Evolutionary conservation across 2,113 vertebrate species (phyloP).

Genomic region (Poeciliopsis prolifica): DNA sequence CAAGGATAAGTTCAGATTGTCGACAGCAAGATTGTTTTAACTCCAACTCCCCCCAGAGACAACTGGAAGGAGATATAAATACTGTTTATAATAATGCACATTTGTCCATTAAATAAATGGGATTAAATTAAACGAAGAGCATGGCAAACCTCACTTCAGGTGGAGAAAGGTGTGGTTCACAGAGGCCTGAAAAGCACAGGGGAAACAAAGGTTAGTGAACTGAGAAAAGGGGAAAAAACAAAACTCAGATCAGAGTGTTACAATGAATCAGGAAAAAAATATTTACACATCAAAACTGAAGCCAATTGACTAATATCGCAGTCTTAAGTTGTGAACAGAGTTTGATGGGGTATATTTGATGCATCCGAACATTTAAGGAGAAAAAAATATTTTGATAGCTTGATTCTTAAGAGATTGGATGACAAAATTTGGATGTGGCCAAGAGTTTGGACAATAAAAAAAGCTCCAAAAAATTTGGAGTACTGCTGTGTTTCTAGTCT

Average conservation of each 20-base stretch:
- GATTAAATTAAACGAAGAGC: constrained; percentile 75
- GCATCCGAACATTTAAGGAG: background rate
- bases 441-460: background rate
- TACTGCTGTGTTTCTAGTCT: too few relatives aligned
- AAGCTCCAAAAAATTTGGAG: too few relatives aligned
- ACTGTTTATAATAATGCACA: constrained; percentile 75
- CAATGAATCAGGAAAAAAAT: background rate
- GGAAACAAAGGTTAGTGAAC: constrained; percentile 12
- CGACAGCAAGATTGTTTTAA: constrained; percentile 72
- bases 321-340: background rate
- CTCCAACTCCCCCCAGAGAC: constrained; percentile 56
- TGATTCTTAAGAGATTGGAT: background rate
- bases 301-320: background rate
- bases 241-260: background rate
- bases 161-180: constrained; percentile 75
- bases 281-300: background rate
- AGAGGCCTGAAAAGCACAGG: constrained; percentile 58
- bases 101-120: constrained; percentile 79
- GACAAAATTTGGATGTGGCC: background rate
- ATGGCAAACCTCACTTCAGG: constrained; percentile 76
- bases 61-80: constrained; percentile 71
- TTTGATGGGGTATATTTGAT: background rate
- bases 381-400: background rate
- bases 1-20: constrained; percentile 69
- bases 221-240: background rate